A percentile compares a stretch with the other conserved stretches of the same genome.
phyloP scores from a whole-genome alignment of 2,888 invertebrate genomes.

The Leucania comma region DNA sequence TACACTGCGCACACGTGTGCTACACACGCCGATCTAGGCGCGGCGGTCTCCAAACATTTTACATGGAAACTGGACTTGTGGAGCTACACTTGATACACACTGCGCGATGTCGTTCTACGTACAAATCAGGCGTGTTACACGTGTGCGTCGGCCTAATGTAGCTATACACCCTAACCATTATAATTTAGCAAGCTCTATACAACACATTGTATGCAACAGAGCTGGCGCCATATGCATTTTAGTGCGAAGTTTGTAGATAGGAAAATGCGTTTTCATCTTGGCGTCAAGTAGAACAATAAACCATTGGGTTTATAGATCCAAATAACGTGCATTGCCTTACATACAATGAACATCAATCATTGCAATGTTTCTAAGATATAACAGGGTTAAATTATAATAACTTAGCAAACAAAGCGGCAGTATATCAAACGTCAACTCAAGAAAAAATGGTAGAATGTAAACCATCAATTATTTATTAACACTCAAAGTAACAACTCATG shows the following conservation, averaged over 20 bases:
- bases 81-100: too few species aligned
- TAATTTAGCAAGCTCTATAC: background rate
- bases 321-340: constrained; percentile 16
- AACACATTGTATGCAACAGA: background rate
- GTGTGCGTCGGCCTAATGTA: too few species aligned
- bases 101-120: too few species aligned
- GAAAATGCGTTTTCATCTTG: constrained; percentile 17
- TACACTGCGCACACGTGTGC: too few species aligned
- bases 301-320: constrained; percentile 10
- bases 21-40: too few species aligned
- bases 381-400: constrained; percentile 21
- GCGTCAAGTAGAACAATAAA: constrained; percentile 25
- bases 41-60: too few species aligned
- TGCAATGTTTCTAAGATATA: constrained; percentile 10
- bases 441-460: constrained; percentile 19
- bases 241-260: background rate
- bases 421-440: constrained; percentile 29
- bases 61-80: too few species aligned
- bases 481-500: constrained; percentile 42
- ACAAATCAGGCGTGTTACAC: too few species aligned
- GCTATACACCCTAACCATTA: too few species aligned
- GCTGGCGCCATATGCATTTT: background rate
- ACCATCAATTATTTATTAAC: constrained; percentile 39
- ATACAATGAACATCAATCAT: constrained; percentile 36
- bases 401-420: constrained; percentile 12